These are phyloP conservation scores for Panthera uncia DNA, from an alignment of 2,113 vertebrate species.

Conservation along the genomic window DNA sequence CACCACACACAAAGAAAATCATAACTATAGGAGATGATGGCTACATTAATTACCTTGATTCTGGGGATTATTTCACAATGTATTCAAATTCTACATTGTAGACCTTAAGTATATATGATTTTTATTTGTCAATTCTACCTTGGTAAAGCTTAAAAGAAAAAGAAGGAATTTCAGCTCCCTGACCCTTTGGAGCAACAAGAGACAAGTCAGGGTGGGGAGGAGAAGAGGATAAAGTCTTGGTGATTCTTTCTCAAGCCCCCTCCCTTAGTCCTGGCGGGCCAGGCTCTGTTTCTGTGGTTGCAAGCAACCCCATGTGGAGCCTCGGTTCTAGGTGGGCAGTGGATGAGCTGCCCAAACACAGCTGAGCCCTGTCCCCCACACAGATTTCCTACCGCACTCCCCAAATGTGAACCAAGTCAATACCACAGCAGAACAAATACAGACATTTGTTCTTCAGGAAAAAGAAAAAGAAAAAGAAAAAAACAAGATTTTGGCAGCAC, in stretches of 20 bases:
- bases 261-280: accelerated
- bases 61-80: neutral
- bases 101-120: neutral
- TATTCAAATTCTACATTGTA: too few species aligned
- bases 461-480: neutral
- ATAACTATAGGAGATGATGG: neutral
- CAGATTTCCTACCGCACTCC: neutral
- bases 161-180: neutral
- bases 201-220: neutral
- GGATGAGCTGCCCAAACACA: neutral
- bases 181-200: neutral
- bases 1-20: neutral
- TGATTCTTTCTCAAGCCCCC: accelerated
- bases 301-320: accelerated
- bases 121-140: neutral
- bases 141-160: neutral
- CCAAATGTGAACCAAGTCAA: constrained; percentile 23
- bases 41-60: too few species aligned
- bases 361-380: neutral
- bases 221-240: accelerated
- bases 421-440: neutral
- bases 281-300: accelerated
- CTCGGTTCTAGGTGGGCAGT: neutral
- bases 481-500: constrained; percentile 45
- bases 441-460: neutral